These are phyloP conservation scores for Cacoxenus indagator DNA, from an alignment of 2,888 invertebrate species.

Conservation along the genomic window DNA sequence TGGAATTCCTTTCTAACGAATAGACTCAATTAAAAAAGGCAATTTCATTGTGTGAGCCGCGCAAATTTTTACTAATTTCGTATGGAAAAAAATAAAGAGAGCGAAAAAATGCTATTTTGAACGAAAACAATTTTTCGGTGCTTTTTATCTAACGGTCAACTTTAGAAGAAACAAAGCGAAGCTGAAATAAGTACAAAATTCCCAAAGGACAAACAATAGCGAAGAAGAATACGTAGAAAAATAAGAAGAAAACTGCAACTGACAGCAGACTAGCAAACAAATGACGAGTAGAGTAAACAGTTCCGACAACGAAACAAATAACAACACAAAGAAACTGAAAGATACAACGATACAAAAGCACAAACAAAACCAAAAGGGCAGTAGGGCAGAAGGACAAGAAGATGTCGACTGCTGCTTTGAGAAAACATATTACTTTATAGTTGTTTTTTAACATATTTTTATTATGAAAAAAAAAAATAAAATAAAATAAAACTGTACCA, in stretches of 20 bases:
- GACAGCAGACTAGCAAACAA: constrained; percentile 13
- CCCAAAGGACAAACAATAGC: not conserved
- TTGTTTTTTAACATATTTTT: too few species aligned
- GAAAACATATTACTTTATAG: too few species aligned
- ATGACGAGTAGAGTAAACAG: constrained; percentile 1
- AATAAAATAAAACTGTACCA: not conserved
- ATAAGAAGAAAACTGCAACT: not conserved
- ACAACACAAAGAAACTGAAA: not conserved
- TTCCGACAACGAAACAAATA: not conserved
- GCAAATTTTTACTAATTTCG: not conserved
- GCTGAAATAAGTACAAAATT: not conserved
- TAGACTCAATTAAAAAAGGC: not conserved
- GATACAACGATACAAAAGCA: not conserved
- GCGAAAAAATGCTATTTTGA: constrained; percentile 1
- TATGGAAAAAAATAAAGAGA: not conserved
- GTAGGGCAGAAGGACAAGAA: not conserved
- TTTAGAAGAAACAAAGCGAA: not conserved
- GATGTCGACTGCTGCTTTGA: too few species aligned
- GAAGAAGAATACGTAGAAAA: not conserved
- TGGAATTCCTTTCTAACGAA: too few species aligned
- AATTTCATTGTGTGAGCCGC: too few species aligned
- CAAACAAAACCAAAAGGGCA: not conserved
- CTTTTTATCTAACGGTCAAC: not conserved
- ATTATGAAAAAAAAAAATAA: not conserved
- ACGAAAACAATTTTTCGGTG: not conserved